These are phyloP conservation scores for Augochlorella aurata DNA, from an alignment of 2,888 invertebrate species.

Conservation along the genomic window DNA sequence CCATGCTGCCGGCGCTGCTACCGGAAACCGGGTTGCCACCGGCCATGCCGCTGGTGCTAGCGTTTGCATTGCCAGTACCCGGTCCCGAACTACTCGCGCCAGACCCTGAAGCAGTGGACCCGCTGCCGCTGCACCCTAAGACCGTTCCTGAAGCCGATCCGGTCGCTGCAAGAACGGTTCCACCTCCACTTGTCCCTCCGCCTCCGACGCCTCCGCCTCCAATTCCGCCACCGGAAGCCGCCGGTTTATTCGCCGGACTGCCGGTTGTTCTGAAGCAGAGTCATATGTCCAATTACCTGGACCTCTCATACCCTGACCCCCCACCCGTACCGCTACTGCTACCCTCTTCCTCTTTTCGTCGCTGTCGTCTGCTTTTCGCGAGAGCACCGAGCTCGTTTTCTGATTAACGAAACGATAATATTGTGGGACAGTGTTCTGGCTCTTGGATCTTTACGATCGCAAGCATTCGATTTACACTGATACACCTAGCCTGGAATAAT, in stretches of 20 bases:
- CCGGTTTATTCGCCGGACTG: constrained; percentile 83
- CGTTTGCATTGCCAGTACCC: constrained; percentile 22
- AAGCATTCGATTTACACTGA: no score
- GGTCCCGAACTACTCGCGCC: constrained; percentile 74
- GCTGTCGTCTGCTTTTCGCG: not conserved
- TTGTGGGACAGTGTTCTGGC: no score
- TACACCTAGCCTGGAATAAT: no score
- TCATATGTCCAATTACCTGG: constrained; percentile 3
- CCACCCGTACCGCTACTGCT: not conserved
- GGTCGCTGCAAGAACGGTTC: constrained; percentile 74
- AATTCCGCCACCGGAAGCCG: constrained; percentile 80
- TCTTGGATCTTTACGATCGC: no score
- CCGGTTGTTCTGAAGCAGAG: constrained; percentile 86
- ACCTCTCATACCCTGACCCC: not conserved
- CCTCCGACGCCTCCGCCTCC: constrained; percentile 79
- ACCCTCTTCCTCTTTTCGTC: not conserved
- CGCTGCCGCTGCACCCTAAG: not conserved
- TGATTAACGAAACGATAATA: no score
- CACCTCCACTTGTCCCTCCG: constrained; percentile 62
- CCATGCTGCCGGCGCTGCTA: constrained; percentile 82
- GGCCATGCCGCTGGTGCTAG: constrained; percentile 77
- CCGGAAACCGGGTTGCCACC: constrained; percentile 75
- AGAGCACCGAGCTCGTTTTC: no score
- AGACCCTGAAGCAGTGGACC: not conserved
- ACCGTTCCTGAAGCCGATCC: constrained; percentile 79